phyloP scores from a whole-genome alignment of 1,140 invertebrate genomes.

The Phymastichus coffea region DNA sequence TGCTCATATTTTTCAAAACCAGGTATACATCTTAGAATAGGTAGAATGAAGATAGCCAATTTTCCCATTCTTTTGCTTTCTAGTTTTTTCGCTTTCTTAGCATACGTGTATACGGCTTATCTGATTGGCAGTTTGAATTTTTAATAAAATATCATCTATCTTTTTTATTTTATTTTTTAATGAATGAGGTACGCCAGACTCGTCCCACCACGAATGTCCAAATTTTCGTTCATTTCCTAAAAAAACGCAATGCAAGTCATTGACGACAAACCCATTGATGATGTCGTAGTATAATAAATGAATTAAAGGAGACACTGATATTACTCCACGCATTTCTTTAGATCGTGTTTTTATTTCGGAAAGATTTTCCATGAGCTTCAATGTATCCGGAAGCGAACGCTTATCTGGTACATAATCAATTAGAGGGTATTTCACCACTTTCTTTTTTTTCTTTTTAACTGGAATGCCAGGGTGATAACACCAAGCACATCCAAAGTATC shows the following conservation, averaged over 20 bases:
- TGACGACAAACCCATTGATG: conserved; percentile 16
- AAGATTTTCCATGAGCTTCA: conserved; percentile 4
- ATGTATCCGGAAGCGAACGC: not conserved
- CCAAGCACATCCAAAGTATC: conserved; percentile 17
- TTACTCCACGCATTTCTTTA: conserved; percentile 19
- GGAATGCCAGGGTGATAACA: conserved; percentile 19
- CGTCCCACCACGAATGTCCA: conserved; percentile 20
- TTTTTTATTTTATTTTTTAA: not conserved
- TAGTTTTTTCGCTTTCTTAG: conserved; percentile 23
- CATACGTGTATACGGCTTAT: conserved; percentile 13
- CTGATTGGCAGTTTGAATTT: conserved; percentile 18
- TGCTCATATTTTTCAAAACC: not conserved
- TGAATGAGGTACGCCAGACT: not conserved
- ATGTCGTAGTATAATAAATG: conserved; percentile 23
- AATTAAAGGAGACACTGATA: conserved; percentile 11
- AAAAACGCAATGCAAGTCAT: conserved; percentile 23
- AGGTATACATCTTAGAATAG: too few relatives aligned
- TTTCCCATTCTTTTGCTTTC: too few relatives aligned
- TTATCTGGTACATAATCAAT: not conserved
- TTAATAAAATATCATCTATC: not conserved
- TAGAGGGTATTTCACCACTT: conserved; percentile 6
- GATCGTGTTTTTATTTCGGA: not conserved
- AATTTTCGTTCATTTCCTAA: conserved; percentile 23
- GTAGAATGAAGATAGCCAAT: too few relatives aligned
- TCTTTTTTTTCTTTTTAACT: not conserved